Evolutionary conservation across 2,113 vertebrate genomes (phyloP), one percentile per base, ranked within the genome.

Genomic region (Cervus canadensis): DNA sequence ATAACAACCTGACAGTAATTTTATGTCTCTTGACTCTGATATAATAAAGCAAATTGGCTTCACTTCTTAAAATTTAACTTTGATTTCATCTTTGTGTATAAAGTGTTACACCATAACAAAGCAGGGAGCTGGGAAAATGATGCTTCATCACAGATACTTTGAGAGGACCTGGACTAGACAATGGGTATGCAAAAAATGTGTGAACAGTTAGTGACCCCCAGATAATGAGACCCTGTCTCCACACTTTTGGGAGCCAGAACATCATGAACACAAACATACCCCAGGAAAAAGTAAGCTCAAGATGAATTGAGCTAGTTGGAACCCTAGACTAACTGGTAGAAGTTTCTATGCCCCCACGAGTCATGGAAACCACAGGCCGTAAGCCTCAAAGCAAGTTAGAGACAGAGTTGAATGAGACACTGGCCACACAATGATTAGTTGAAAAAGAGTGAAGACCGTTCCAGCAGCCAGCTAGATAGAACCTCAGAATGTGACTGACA

Each of bases 1-100:
- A 59, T 52, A 71, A 71, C 7, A 89, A 57, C 36, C 91, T 33
- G 9, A 74, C 40, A 96, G 40, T n/a, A 67, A 76, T 81, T 90
- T 54, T 25, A 17, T 45, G 5, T 48, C 36, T 88, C 17, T 54
- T 97, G 62, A 33, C n/a, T 43, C 15, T 56, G 23, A 62, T 43
- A 59, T 25, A 56, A 82, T 59, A 43, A 78, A 64, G 15, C n/a
- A 50, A 83, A n/a, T 45, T 7, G 25, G 17, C 16, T 88, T 95
- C 4, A 56, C 5, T n/a, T 87, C 83, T 87, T 67, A 23, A 92
- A 43, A 62, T 83, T 94, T 94, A 5, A 50, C 45, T 76, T 88
- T 94, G 26, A n/a, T 9, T 59, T 87, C 45, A 78, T 60, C 88
- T 87, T 59, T 84, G 2, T 81, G 45, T 84, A 50, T 85, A 30